phyloP scores from a whole-genome alignment of 2,797 vertebrate species.

The Schizopygopsis pylzovi region DNA sequence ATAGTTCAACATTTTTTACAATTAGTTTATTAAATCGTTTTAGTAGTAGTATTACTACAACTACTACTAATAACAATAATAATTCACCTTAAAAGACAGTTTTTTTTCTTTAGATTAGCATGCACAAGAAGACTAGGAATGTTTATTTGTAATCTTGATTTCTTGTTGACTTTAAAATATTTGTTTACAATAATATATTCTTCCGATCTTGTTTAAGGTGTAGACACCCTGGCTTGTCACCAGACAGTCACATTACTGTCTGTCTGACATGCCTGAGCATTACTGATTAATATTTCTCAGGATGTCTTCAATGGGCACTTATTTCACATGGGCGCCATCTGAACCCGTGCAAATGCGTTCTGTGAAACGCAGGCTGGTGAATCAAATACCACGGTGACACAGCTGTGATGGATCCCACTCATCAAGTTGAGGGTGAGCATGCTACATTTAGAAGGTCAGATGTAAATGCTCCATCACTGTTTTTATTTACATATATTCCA shows the following conservation, averaged over 20 bases:
- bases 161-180: not conserved
- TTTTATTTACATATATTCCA: slow-evolving; percentile 70
- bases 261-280: not conserved
- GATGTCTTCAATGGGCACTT: slow-evolving; percentile 29
- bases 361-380: slow-evolving; percentile 51
- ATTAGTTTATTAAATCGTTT: not conserved
- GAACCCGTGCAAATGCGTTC: slow-evolving; percentile 41
- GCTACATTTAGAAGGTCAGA: slow-evolving; percentile 67
- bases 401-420: slow-evolving; percentile 55
- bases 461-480: slow-evolving; percentile 54
- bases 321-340: slow-evolving; percentile 37
- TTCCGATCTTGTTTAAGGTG: slow-evolving; percentile 23
- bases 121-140: not conserved
- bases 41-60: not conserved
- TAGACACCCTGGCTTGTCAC: slow-evolving; percentile 25
- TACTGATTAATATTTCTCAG: slow-evolving; percentile 33
- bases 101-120: not conserved
- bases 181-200: not conserved
- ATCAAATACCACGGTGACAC: slow-evolving; percentile 49
- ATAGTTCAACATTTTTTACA: too few relatives aligned
- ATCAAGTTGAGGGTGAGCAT: slow-evolving; percentile 33
- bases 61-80: too few relatives aligned
- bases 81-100: too few relatives aligned
- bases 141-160: not conserved
- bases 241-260: slow-evolving; percentile 11